These are phyloP conservation scores for Stichopus chloronotus DNA, from an alignment of 35 echinoderm and acorn worm genomes.

Conservation along the genomic window DNA sequence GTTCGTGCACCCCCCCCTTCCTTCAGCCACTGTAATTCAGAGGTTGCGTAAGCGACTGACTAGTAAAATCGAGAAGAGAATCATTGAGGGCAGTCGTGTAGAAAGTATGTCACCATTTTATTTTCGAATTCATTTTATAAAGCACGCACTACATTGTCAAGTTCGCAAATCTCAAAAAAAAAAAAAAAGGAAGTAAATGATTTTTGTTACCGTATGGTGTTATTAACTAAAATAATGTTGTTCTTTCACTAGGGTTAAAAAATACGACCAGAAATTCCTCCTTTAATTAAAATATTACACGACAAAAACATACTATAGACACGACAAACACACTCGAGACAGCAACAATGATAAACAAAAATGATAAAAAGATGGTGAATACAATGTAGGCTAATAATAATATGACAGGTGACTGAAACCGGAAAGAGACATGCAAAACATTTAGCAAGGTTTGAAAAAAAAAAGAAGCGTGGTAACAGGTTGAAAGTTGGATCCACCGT, in stretches of 20 bases:
- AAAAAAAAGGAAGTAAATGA: too few species aligned
- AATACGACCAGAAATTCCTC: constrained; percentile 1
- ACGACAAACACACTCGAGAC: neutral
- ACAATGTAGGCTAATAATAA: neutral
- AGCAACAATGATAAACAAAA: neutral
- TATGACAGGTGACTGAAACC: neutral
- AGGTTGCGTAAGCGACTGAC: too few species aligned
- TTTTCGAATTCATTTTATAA: constrained; percentile 59
- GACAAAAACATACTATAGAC: too few species aligned
- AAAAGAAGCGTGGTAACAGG: too few species aligned
- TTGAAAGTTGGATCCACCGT: too few species aligned
- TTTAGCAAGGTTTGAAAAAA: neutral
- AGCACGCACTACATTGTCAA: constrained; percentile 61
- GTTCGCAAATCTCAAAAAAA: constrained; percentile 52
- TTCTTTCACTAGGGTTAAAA: neutral
- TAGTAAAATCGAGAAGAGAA: too few species aligned
- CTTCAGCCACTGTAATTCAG: too few species aligned
- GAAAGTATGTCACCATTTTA: constrained; percentile 38
- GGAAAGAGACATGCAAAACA: neutral
- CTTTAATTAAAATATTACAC: neutral
- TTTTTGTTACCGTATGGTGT: neutral
- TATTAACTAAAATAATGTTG: too few species aligned
- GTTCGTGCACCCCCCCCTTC: too few species aligned
- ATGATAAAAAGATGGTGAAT: neutral
- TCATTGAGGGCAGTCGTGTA: neutral